These are phyloP conservation scores for Bombyx mori DNA, from an alignment of 1,140 invertebrate genomes.

Conservation along the genomic window ASM3026992v2 NC_085117.1:15393501-15394000, in stretches of 20 bases:
- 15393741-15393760: conserved; percentile 39
- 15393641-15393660: conserved; percentile 11
- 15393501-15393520: no score
- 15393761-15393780: conserved; percentile 52
- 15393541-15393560: conserved; percentile 23
- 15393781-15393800: conserved; percentile 16
- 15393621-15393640: conserved; percentile 13
- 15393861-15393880: no score
- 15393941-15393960: no score
- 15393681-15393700: conserved; percentile 9
- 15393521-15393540: no score
- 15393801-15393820: not conserved
- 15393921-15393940: no score
- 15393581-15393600: conserved; percentile 24
- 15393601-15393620: conserved; percentile 31
- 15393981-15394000: no score
- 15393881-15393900: no score
- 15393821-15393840: not conserved
- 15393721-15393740: conserved; percentile 54
- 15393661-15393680: conserved; percentile 21
- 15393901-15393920: no score
- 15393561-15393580: conserved; percentile 41
- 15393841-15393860: no score
- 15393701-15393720: conserved; percentile 19
- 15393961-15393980: no score